Percentiles rank a stretch among this genome's conserved stretches.
These are phyloP conservation scores for Gortyna flavago DNA, from an alignment of 2,888 invertebrate species.

Conservation along the genomic window DNA sequence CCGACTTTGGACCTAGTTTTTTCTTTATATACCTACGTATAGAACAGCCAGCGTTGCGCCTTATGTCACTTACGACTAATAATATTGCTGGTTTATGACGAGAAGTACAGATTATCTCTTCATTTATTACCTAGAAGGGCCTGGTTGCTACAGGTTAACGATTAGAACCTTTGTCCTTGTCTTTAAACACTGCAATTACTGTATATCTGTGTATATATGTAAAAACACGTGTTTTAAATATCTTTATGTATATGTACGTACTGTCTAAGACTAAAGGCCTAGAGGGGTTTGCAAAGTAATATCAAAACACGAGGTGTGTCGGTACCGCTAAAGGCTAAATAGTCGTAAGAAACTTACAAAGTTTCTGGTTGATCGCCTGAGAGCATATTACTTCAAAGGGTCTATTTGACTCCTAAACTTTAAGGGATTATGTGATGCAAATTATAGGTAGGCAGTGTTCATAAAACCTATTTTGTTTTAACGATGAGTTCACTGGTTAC, in stretches of 20 bases:
- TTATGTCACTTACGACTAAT: slow-evolving; percentile 55
- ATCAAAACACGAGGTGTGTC: slow-evolving; percentile 40
- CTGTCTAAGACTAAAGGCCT: slow-evolving; percentile 14
- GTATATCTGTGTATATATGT: slow-evolving; percentile 12
- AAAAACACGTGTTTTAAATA: slow-evolving; percentile 30
- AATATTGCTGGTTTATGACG: slow-evolving; percentile 45
- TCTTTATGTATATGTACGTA: slow-evolving; percentile 14
- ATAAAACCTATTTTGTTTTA: slow-evolving; percentile 45
- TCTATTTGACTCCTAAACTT: slow-evolving; percentile 43
- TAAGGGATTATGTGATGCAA: slow-evolving; percentile 28
- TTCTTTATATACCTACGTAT: slow-evolving; percentile 62
- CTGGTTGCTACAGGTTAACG: slow-evolving; percentile 10
- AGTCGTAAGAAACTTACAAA: slow-evolving; percentile 43
- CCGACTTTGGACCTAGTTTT: slow-evolving; percentile 76
- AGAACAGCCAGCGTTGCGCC: slow-evolving; percentile 58
- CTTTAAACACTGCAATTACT: slow-evolving; percentile 12
- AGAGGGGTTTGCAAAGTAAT: slow-evolving; percentile 31
- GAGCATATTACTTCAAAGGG: slow-evolving; percentile 43
- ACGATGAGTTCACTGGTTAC: slow-evolving; percentile 57
- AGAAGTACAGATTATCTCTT: slow-evolving; percentile 41
- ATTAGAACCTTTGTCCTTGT: slow-evolving; percentile 31
- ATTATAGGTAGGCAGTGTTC: slow-evolving; percentile 26
- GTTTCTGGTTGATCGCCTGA: slow-evolving; percentile 45
- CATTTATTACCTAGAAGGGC: slow-evolving; percentile 36
- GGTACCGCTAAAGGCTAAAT: slow-evolving; percentile 34